Evolutionary conservation across 1,140 invertebrate genomes (phyloP).

Genomic region (Thaumetopoea pityocampa): DNA sequence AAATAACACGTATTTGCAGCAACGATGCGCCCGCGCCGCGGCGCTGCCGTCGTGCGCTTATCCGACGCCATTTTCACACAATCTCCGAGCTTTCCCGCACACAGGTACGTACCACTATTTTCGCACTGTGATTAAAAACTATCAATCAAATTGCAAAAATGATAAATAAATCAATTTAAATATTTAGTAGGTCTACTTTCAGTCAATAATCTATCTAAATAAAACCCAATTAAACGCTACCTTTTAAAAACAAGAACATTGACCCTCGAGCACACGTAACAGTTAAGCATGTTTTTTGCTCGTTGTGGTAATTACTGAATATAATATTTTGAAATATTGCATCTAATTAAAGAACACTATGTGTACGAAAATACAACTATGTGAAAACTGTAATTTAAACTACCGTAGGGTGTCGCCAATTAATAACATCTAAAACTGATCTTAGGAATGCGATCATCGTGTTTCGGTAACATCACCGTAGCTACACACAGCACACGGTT

Average conservation of each 20-base stretch:
- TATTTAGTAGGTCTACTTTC: slow-evolving; percentile 5
- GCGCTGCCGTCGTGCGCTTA: slow-evolving; percentile 56
- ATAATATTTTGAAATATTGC: slow-evolving; percentile 31
- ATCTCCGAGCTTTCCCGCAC: slow-evolving; percentile 64
- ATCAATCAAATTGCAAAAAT: slow-evolving; percentile 11
- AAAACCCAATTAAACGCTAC: slow-evolving; percentile 7
- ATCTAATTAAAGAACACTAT: slow-evolving; percentile 20
- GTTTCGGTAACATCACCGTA: slow-evolving; percentile 74
- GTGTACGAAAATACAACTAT: slow-evolving; percentile 9
- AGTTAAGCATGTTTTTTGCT: slow-evolving; percentile 71
- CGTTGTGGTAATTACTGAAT: slow-evolving; percentile 46
- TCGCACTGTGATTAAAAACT: slow-evolving; percentile 24
- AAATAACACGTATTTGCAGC: slow-evolving; percentile 70
- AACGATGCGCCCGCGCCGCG: slow-evolving; percentile 55
- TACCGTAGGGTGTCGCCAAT: slow-evolving; percentile 16
- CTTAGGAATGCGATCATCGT: slow-evolving; percentile 70
- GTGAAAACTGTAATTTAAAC: slow-evolving; percentile 4
- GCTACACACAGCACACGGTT: slow-evolving; percentile 39
- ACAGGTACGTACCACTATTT: slow-evolving; percentile 52
- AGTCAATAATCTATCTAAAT: slow-evolving; percentile 10
- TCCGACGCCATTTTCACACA: slow-evolving; percentile 71
- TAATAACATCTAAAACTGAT: slow-evolving; percentile 65
- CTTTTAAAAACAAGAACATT: slow-evolving; percentile 52
- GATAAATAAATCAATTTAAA: slow-evolving; percentile 1
- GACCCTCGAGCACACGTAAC: slow-evolving; percentile 69